These are phyloP conservation scores for Danaus plexippus DNA, from an alignment of 1,140 invertebrate genomes.

Conservation along the genomic window DNA sequence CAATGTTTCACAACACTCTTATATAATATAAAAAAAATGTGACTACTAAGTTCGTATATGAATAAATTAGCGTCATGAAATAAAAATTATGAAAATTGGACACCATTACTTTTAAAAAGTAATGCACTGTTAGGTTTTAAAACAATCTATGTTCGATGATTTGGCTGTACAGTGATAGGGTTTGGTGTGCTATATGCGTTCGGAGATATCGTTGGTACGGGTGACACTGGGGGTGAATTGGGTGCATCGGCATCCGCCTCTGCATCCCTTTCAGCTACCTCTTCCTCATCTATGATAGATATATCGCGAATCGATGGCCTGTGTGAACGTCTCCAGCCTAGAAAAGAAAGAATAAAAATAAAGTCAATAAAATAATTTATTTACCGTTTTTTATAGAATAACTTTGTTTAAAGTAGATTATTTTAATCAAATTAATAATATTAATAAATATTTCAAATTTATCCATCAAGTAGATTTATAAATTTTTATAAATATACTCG, in stretches of 20 bases:
- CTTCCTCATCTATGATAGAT: constrained; percentile 84
- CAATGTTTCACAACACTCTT: neutral
- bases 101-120: neutral
- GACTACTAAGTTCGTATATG: neutral
- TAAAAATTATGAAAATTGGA: constrained; percentile 1
- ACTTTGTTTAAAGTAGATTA: no score
- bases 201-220: constrained; percentile 29
- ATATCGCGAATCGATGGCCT: constrained; percentile 86
- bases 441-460: no score
- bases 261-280: constrained; percentile 56
- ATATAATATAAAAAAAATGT: neutral
- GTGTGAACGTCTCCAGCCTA: constrained; percentile 80
- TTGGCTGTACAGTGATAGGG: constrained; percentile 57
- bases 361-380: neutral
- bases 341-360: constrained; percentile 11
- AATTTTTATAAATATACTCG: no score
- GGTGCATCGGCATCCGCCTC: constrained; percentile 29
- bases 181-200: constrained; percentile 43
- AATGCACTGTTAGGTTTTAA: neutral
- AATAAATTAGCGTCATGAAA: neutral
- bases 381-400: no score
- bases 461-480: no score
- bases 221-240: constrained; percentile 19
- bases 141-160: constrained; percentile 32
- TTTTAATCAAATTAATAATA: no score